Conservation (phyloP, 2,888 invertebrate genomes). For the Mactromeris polynyma region DNA sequence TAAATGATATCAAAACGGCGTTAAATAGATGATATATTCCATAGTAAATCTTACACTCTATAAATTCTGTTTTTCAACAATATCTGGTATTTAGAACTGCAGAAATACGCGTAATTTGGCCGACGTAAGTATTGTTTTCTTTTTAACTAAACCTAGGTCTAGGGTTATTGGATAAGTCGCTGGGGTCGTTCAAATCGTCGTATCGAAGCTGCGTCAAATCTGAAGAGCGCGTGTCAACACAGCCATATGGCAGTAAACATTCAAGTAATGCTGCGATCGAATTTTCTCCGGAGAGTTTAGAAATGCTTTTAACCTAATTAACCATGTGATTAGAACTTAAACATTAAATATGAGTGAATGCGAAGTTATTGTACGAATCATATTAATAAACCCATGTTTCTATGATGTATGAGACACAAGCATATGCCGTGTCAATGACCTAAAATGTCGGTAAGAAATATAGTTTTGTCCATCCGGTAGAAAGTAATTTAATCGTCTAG, state of each 20-base stretch:
- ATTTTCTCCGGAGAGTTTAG: not conserved
- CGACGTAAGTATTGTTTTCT: not conserved
- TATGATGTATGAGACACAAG: not conserved
- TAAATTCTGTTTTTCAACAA: not conserved
- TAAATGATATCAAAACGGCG: too few species aligned
- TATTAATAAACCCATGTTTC: not conserved
- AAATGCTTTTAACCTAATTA: constrained; percentile 17
- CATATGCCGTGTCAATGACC: not conserved
- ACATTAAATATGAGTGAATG: not conserved
- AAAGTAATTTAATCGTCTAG: too few species aligned
- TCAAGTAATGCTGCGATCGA: constrained; percentile 11
- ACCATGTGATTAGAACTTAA: not conserved
- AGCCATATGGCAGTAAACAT: constrained; percentile 42
- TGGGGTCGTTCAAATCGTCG: not conserved
- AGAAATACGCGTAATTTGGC: not conserved
- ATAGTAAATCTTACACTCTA: too few species aligned
- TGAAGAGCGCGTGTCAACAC: constrained; percentile 29
- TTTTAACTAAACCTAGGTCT: not conserved
- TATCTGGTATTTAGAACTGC: not conserved
- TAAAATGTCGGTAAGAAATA: not conserved
- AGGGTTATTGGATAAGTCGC: not conserved
- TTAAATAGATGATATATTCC: too few species aligned
- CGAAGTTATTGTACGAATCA: not conserved
- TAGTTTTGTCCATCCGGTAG: too few species aligned
- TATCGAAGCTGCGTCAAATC: not conserved